Conservation (phyloP, 2,113 vertebrate genomes). For the Oxyruncus cristatus region DNA sequence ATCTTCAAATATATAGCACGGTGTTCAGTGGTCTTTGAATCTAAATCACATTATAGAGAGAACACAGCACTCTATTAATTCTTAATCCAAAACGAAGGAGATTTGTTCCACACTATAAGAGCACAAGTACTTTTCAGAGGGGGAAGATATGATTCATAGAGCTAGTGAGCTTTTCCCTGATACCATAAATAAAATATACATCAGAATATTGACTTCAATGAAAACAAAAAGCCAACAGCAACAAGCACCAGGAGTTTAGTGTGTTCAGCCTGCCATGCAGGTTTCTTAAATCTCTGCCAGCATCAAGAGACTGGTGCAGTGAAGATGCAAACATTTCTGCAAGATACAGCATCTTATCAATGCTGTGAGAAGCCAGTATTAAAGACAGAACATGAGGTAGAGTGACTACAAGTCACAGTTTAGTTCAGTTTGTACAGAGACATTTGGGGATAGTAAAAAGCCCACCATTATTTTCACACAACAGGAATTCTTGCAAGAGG, state of each 20-base stretch:
- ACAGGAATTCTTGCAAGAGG: not conserved
- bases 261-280: not conserved
- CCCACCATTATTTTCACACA: rapidly evolving
- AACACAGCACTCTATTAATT: not conserved
- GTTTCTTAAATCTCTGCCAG: not conserved
- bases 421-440: not conserved
- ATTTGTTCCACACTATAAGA: not conserved
- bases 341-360: not conserved
- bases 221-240: not conserved
- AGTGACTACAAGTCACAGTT: not conserved
- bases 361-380: not conserved
- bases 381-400: not conserved
- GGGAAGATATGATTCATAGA: not conserved
- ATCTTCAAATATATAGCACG: not conserved
- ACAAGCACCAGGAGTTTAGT: not conserved
- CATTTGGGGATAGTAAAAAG: not conserved
- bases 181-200: not conserved
- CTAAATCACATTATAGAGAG: not conserved
- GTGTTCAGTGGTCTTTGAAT: not conserved
- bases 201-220: not conserved
- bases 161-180: not conserved
- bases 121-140: not conserved
- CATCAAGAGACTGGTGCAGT: not conserved
- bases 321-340: not conserved
- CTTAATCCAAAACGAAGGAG: not conserved